Base-by-base conservation (phyloP, 2,888 invertebrate species). In the Hirtodrosophila duncani region DNA sequence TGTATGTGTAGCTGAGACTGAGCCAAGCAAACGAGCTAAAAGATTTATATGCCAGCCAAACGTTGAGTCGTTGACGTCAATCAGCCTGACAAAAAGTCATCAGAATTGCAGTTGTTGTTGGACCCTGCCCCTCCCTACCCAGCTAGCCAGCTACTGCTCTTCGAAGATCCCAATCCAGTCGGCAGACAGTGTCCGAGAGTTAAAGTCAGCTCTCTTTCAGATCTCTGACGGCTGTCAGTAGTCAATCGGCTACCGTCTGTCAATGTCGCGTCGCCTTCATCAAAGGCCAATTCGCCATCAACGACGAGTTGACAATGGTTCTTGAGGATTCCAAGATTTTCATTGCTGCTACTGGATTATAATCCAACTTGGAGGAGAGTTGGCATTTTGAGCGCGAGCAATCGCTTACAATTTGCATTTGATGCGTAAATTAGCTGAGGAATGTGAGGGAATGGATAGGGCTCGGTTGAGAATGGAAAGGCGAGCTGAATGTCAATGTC, bases 51-150 rank as follows among this genome's bases (percentile, higher is more conserved):
- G 78, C 81, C 81, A 63, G 61, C 57, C 70, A 57, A 59, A 59
- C 66, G 65, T 44, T 50, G 78, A 81, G 58, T 77, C 82, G 82
- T 80, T 81, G 81, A 78, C 75, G 82, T 84, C 83, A 72, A 82
- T 83, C 83, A 83, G 75, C 63, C 75, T 82, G 84, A 83, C 83
- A 81, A 83, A 83, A 84, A 81, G 77, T 82, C 83, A 84, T 84
- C 78, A 83, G 79, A 81, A 75, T 82, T 67, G 80, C 67, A 57
- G 57, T 53, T 49, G 42, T 45, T 42, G 62, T 42, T 57, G 52
- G 46, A 38, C 52, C 44, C 52, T 41, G 9, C 17, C 33, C 8
- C 13, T 27, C 17, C 21, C 10, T 7, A 39, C 20, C 18, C 11
- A 17, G 11, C 24, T 13, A 26, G 38, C 39, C 11, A 55, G 17